Base-by-base conservation (phyloP, 2,888 invertebrate genomes). In the Thereva nobilitata region DNA sequence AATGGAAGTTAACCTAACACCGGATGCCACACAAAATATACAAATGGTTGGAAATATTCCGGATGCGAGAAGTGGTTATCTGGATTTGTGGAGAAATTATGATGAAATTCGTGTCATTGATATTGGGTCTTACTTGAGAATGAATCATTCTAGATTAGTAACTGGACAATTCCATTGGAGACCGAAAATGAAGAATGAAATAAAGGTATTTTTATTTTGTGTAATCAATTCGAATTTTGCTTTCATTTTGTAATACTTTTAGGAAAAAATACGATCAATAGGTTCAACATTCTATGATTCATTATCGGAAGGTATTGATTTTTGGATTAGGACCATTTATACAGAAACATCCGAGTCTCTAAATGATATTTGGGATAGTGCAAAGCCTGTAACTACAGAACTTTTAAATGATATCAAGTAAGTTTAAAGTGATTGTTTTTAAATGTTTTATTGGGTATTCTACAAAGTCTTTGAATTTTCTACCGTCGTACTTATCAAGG, bases 111-210 rank as follows among this genome's bases (percentile, higher is more conserved):
- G 86, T 2, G 86, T 92, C 49, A 87, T 89, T 3, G 93, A 93
- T 78, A 81, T 93, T 34, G 86, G 89, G 4, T 92, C 91, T 34
- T 92, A 90, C 77, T 82, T 93, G 53, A 86, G 89, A 37, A 85
- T 94, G 72, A 94, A 94, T 80, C 93, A 93, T 76, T 93, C 93
- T 0, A 84, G 92, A 44, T 82, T 93, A 1, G 83, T 94, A 9
- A 91, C 91, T 1, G 91, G 92, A 68, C 87, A 86, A n/a, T 81
- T 93, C 34, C 83, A 86, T 67, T 94, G 93, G 93, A 84, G 92
- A 34, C 91, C 92, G 0, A 86, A 89, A 71, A 86, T 93, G 35
- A 87, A 86, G 73, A 74, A 77, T 2, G 88, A 89, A 70, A 73
- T 89, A 5, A 81, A 83, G 74, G 87, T 85, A 77, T 23, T 34